Evolutionary conservation across 92 coral and sea anemone species (phyloP), one percentile per base, ranked within the genome.

Genomic region (Umimayanthus kanabou): DNA sequence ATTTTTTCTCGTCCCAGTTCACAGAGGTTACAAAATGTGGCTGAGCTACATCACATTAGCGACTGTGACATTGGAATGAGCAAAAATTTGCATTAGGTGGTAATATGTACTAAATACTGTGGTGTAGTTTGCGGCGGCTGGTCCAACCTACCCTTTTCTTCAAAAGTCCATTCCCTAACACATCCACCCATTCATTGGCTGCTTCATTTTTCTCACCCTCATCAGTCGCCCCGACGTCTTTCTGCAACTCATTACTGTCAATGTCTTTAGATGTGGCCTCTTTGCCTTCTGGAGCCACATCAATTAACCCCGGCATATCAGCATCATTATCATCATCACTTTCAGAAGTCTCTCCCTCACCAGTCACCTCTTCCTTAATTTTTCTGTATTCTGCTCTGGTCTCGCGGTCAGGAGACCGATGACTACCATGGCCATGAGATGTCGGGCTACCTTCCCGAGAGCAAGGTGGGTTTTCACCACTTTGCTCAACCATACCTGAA

Each of bases 141-240:
- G 29, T 43, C 10, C 64, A 55, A 89, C 96, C 73, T 80, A 96
- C 99, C 92, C 92, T 88, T 89, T 94, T 94, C 82, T 91, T 95
- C 65, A 97, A 91, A 10, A 95, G 86, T 55, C 99, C 99, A 94
- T 95, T 97, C 64, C 99, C 99, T 61, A 95, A 85, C 1, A 97
- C 87, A 81, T 97, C 99, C 71, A 88, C 70, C 97, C 97, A 97
- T 28, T 93, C 92, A 3, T 91, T 90, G 7, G n/a, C 42, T 43
- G 69, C 25, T 77, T 91, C 40, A 5, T 85, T 18, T 73, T 85
- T 72, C 14, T 39, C 91, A 33, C 39, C 57, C 57, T 73, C 78
- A 73, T 61, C 88, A 33, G 61, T 20, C 39, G 58, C 42, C 70
- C 83, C 89, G 2, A 15, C 22, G 37, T 79, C 55, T 57, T 79